Percentiles rank a stretch among this genome's conserved stretches.
Conservation (phyloP, 2,888 invertebrate species). For the Phortica magna region DNA sequence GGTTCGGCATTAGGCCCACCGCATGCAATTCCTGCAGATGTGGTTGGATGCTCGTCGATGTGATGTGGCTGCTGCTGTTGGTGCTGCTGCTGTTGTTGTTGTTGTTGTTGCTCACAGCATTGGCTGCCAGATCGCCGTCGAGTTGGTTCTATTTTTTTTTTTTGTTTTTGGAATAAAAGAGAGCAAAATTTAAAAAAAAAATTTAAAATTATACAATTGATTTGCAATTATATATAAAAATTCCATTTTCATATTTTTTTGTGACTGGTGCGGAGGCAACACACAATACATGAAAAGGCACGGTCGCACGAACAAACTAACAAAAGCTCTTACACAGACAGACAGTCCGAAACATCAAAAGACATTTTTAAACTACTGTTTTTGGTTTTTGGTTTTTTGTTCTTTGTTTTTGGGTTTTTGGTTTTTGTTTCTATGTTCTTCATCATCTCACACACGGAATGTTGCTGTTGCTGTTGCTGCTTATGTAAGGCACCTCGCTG, state of each 20-base stretch:
- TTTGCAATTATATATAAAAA: conserved; percentile 15
- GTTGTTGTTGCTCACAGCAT: conserved; percentile 21
- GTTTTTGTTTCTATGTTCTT: conserved; percentile 18
- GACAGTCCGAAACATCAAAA: not conserved
- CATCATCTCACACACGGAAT: not conserved
- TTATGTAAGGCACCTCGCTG: conserved; percentile 68
- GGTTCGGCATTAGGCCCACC: conserved; percentile 74
- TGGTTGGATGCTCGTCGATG: conserved; percentile 60
- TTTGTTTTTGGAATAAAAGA: not conserved
- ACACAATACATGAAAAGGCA: conserved; percentile 42
- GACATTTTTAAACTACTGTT: conserved; percentile 8
- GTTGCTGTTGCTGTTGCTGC: conserved; percentile 25
- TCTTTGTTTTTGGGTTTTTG: too few species aligned
- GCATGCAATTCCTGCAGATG: conserved; percentile 75
- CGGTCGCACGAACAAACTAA: conserved; percentile 15
- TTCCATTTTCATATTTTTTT: conserved; percentile 60
- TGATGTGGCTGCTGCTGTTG: conserved; percentile 64
- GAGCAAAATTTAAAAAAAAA: conserved; percentile 35
- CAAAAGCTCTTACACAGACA: conserved; percentile 19
- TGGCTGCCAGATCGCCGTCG: conserved; percentile 50
- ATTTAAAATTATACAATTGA: conserved; percentile 46
- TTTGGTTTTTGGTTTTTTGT: conserved; percentile 25
- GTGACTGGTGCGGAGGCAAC: conserved; percentile 76
- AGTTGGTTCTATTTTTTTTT: conserved; percentile 43
- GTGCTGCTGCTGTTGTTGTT: conserved; percentile 51